phyloP scores from a whole-genome alignment of 2,113 vertebrate genomes.

The Coptodon bakossiorum region DNA sequence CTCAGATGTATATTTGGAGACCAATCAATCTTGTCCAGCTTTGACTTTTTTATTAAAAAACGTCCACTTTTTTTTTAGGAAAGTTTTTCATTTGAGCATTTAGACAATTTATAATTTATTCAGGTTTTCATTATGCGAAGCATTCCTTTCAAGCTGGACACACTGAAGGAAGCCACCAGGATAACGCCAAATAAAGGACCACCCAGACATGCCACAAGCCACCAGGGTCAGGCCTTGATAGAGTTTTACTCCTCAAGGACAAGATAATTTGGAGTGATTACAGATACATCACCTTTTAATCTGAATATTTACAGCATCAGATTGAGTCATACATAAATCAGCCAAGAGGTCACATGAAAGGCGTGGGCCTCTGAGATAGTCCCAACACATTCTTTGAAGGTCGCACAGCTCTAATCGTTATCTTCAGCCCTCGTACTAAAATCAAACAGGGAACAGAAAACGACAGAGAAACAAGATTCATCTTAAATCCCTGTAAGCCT shows the following conservation, averaged over 20 bases:
- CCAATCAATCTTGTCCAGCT: neutral
- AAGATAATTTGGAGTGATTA: neutral
- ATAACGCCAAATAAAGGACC: neutral
- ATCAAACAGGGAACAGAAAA: slow-evolving; percentile 25
- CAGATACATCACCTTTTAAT: neutral
- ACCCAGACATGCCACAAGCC: neutral
- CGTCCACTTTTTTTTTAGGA: neutral
- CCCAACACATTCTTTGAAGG: neutral
- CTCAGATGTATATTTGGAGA: neutral
- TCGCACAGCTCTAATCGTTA: neutral
- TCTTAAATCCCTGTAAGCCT: slow-evolving; percentile 50
- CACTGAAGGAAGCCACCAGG: neutral
- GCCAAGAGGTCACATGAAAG: slow-evolving; percentile 14
- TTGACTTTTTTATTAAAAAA: neutral
- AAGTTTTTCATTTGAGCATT: neutral
- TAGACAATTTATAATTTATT: neutral
- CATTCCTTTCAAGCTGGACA: neutral
- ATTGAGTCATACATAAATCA: slow-evolving; percentile 2
- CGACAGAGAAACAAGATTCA: slow-evolving; percentile 31
- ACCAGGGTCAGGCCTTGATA: neutral
- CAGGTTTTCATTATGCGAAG: neutral
- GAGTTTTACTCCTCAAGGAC: neutral
- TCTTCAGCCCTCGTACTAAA: neutral
- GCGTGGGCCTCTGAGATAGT: neutral
- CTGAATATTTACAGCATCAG: neutral